Evolutionary conservation across 37 sponge, comb jelly and placozoan genomes (phyloP).

Genomic region (Ianthella basta): DNA sequence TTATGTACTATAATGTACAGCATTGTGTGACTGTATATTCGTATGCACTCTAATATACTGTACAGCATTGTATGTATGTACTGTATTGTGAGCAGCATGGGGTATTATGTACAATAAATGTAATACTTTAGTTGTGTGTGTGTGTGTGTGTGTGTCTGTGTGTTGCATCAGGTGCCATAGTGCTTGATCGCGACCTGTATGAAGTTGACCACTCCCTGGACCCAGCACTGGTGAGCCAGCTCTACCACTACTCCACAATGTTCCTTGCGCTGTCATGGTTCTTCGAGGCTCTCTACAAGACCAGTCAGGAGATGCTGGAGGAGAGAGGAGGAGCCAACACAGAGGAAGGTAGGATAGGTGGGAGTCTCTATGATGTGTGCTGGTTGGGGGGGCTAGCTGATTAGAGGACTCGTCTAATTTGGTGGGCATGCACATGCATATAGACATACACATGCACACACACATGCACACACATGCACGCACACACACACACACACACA

Average conservation of each 20-base stretch:
- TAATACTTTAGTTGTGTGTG: too few relatives aligned
- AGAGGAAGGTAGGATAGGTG: neutral
- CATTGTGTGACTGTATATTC: too few relatives aligned
- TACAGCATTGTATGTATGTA: too few relatives aligned
- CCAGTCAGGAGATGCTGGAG: constrained; percentile 17
- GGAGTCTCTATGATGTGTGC: neutral
- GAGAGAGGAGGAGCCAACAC: constrained; percentile 11
- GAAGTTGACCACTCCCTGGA: neutral
- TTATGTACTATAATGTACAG: neutral
- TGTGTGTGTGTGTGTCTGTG: too few relatives aligned
- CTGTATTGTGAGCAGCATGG: too few relatives aligned
- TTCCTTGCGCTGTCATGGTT: neutral
- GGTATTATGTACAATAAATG: too few relatives aligned
- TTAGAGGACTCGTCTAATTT: neutral
- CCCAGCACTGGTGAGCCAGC: neutral
- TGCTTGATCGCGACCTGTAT: neutral
- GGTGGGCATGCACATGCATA: too few relatives aligned
- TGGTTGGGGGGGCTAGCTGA: neutral
- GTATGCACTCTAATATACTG: too few relatives aligned
- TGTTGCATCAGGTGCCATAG: neutral
- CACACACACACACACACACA: too few relatives aligned
- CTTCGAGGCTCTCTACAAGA: neutral
- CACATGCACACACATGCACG: too few relatives aligned
- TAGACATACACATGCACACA: too few relatives aligned
- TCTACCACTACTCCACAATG: neutral